These are phyloP conservation scores for Aptenodytes patagonicus DNA, from an alignment of 2,113 vertebrate species.

Conservation along the genomic window DNA sequence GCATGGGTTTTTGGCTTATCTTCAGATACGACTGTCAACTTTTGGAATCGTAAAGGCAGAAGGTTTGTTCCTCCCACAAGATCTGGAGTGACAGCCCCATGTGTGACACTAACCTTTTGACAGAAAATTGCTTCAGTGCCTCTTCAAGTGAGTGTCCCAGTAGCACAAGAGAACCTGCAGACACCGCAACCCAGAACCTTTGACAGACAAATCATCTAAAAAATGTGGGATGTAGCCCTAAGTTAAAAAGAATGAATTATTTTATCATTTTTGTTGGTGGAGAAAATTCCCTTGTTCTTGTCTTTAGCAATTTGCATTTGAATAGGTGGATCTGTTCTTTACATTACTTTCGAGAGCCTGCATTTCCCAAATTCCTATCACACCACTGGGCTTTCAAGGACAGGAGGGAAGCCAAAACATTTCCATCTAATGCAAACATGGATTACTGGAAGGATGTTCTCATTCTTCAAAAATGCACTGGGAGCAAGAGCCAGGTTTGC, in stretches of 20 bases:
- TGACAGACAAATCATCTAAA: background rate
- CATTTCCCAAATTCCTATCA: conserved; percentile 64
- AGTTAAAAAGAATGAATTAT: background rate
- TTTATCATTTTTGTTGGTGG: background rate
- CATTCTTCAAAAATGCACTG: conserved; percentile 59
- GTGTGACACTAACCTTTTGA: background rate
- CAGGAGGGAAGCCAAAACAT: conserved; percentile 58
- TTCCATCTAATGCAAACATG: conserved; percentile 59
- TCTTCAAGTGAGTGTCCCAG: background rate
- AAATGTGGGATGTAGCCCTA: background rate
- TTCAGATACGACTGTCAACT: background rate
- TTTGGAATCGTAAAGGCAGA: background rate
- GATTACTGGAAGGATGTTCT: conserved; percentile 63
- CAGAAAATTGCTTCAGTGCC: background rate
- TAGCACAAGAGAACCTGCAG: background rate
- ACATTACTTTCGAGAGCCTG: conserved; percentile 54
- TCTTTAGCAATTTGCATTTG: conserved; percentile 48
- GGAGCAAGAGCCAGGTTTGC: conserved; percentile 49
- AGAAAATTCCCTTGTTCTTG: conserved; percentile 11
- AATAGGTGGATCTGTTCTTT: conserved; percentile 55
- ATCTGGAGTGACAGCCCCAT: background rate
- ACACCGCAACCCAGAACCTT: background rate
- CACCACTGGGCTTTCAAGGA: conserved; percentile 52
- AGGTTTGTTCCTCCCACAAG: background rate
- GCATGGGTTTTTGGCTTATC: background rate